Conservation (phyloP, 2,888 invertebrate species). For the Scaptomyza polygonia region DNA sequence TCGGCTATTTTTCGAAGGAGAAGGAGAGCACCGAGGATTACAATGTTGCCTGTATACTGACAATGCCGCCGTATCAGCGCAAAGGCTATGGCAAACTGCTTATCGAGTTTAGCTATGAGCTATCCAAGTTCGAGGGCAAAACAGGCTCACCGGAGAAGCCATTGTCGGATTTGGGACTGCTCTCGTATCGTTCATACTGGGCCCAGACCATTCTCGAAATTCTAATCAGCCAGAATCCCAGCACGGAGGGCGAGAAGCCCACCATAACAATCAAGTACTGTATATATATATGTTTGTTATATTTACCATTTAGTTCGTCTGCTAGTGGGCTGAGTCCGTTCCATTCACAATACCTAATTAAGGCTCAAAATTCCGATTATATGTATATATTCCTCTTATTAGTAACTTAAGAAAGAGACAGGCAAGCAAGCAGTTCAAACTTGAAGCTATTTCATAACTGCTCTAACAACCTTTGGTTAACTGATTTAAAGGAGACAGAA, state of each 20-base stretch:
- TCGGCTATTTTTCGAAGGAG: constrained; percentile 99
- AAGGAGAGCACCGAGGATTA: constrained; percentile 99
- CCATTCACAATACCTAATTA: too few species aligned
- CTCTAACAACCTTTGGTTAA: too few species aligned
- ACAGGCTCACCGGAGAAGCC: constrained; percentile 99
- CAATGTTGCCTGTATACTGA: constrained; percentile 99
- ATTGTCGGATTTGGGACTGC: constrained; percentile 96
- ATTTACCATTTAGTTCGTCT: too few species aligned
- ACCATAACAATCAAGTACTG: constrained; percentile 96
- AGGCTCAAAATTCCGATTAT: too few species aligned
- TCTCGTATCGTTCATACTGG: constrained; percentile 99
- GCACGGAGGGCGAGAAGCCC: constrained; percentile 95
- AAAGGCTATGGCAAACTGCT: constrained; percentile 99
- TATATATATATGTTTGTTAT: too few species aligned
- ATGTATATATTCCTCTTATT: too few species aligned
- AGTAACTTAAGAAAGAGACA: too few species aligned
- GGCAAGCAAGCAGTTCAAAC: too few species aligned
- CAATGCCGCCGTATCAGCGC: constrained; percentile 98
- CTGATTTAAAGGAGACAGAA: too few species aligned
- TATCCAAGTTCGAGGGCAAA: constrained; percentile 98
- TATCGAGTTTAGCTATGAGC: constrained; percentile 99
- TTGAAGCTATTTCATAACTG: too few species aligned
- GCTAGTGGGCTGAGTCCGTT: too few species aligned
- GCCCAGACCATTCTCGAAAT: constrained; percentile 98
- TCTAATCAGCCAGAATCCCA: constrained; percentile 93